Conservation (phyloP, 53 echinoderm and acorn worm genomes). For the Temnopleurus reevesii region DNA sequence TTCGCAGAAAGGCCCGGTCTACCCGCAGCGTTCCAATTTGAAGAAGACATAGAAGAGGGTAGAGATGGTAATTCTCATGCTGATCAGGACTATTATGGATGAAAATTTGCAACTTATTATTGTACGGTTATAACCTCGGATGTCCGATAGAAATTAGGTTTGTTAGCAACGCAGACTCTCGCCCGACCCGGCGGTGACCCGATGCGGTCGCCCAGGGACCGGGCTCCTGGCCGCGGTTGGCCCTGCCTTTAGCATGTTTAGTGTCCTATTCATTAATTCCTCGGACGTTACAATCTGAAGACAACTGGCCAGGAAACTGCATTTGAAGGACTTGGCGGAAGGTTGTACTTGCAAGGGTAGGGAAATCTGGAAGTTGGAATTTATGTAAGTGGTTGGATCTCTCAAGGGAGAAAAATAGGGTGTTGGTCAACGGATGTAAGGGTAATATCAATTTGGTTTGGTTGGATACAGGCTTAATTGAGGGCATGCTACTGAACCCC, state of each 20-base stretch:
- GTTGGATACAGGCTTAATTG: neutral
- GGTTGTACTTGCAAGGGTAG: neutral
- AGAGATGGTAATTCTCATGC: neutral
- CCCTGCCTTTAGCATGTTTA: too few species aligned
- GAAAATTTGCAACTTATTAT: conserved; percentile 32
- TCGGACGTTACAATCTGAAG: neutral
- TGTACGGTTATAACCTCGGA: conserved; percentile 21
- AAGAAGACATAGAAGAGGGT: neutral
- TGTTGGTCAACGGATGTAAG: neutral
- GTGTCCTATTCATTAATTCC: neutral
- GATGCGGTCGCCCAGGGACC: neutral
- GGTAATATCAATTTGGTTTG: neutral
- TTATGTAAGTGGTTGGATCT: neutral
- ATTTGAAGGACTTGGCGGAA: too few species aligned
- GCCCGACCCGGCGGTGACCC: neutral
- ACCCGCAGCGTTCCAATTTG: conserved; percentile 15
- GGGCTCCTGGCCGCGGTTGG: neutral
- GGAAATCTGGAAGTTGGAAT: neutral
- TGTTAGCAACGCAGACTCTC: conserved; percentile 12
- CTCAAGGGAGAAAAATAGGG: neutral
- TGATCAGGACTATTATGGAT: neutral
- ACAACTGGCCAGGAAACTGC: neutral
- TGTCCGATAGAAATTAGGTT: conserved; percentile 23
- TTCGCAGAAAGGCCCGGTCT: conserved; percentile 34
- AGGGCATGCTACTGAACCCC: neutral